Conservation (phyloP, 2,888 invertebrate genomes). For the Oscheius sp. region DNA sequence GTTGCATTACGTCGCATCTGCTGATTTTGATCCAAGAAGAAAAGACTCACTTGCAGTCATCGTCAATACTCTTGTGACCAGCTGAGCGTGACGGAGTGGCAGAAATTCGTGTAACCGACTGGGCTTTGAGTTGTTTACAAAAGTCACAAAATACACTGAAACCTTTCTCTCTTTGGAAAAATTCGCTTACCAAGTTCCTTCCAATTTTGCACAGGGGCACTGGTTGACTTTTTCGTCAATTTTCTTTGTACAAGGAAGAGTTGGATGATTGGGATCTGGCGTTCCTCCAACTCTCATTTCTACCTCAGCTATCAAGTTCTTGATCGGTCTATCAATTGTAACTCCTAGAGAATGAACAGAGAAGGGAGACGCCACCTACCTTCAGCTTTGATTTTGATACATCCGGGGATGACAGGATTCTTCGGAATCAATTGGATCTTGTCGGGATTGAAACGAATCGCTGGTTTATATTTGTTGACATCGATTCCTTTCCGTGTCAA, state of each 20-base stretch:
- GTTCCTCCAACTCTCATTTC: slow-evolving; percentile 68
- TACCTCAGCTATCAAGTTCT: slow-evolving; percentile 68
- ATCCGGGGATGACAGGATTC: slow-evolving; percentile 69
- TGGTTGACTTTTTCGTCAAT: slow-evolving; percentile 69
- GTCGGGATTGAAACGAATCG: slow-evolving; percentile 69
- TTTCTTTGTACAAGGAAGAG: slow-evolving; percentile 68
- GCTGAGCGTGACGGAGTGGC: slow-evolving; percentile 48
- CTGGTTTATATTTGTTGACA: slow-evolving; percentile 65
- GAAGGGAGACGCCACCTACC: slow-evolving; percentile 31
- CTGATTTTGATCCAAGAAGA: background rate
- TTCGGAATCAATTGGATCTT: slow-evolving; percentile 69
- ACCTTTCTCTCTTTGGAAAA: background rate
- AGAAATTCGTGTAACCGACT: slow-evolving; percentile 55
- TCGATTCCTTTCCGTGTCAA: slow-evolving; percentile 67
- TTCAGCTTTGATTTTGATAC: slow-evolving; percentile 69
- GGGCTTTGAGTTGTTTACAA: slow-evolving; percentile 67
- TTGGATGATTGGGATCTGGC: slow-evolving; percentile 69
- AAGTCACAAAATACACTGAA: slow-evolving; percentile 69
- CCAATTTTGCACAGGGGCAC: slow-evolving; percentile 69
- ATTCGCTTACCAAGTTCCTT: slow-evolving; percentile 64
- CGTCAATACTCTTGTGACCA: slow-evolving; percentile 53
- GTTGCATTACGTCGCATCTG: slow-evolving; percentile 68
- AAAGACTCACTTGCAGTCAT: slow-evolving; percentile 61
- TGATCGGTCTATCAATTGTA: slow-evolving; percentile 61
- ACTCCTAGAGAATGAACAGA: slow-evolving; percentile 39